These are phyloP conservation scores for Helicoverpa zea DNA, from an alignment of 1,140 invertebrate species.

Conservation along the genomic window DNA sequence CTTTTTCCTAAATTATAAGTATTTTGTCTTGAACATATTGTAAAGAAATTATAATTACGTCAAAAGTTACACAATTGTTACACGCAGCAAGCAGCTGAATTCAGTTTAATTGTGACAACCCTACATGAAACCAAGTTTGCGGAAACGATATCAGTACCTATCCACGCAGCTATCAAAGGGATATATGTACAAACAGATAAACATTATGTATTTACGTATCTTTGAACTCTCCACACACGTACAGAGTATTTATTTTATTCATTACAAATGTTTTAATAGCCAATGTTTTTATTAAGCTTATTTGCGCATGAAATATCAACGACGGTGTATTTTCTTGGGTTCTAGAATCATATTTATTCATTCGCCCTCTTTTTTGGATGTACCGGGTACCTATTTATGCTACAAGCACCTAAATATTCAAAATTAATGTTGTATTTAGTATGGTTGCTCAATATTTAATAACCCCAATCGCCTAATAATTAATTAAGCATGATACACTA, in stretches of 20 bases:
- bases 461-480: no score
- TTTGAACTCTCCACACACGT: constrained; percentile 2
- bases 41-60: not conserved
- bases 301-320: not conserved
- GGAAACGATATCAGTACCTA: constrained; percentile 36
- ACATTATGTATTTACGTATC: constrained; percentile 3
- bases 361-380: not conserved
- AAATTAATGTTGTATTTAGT: no score
- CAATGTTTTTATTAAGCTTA: not conserved
- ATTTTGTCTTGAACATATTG: no score
- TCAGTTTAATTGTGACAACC: not conserved
- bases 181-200: constrained; percentile 26
- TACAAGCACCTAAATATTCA: no score
- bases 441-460: no score
- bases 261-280: constrained; percentile 17
- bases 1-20: no score
- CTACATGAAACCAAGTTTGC: constrained; percentile 22
- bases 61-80: not conserved
- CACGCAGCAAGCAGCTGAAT: no score
- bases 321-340: not conserved
- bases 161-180: constrained; percentile 20
- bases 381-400: no score
- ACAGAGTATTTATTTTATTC: constrained; percentile 22
- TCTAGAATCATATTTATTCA: constrained; percentile 1
- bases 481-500: no score